Conservation (phyloP, 2,888 invertebrate genomes). For the Tenthredo amoena region DNA sequence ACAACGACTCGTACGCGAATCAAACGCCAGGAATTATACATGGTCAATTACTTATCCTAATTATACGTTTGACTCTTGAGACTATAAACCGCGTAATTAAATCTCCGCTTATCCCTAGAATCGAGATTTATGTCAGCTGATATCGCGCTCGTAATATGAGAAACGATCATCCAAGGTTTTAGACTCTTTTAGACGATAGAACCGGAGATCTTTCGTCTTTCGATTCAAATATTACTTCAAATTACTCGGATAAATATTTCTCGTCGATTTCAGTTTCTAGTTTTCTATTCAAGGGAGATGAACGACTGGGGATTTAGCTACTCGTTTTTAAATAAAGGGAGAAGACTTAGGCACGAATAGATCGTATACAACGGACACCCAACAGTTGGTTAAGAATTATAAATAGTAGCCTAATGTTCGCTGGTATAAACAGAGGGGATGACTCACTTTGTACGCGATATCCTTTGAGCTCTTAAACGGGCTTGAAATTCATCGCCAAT, state of each 20-base stretch:
- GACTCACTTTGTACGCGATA: constrained; percentile 50
- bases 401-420: constrained; percentile 33
- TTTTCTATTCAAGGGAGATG: neutral
- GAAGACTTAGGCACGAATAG: neutral
- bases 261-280: neutral
- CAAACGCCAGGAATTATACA: neutral
- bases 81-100: neutral
- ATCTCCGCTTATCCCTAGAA: neutral
- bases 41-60: neutral
- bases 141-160: neutral
- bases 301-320: neutral
- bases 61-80: neutral
- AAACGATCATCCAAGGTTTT: neutral
- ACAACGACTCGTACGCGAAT: neutral
- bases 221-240: neutral
- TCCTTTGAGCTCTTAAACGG: constrained; percentile 41
- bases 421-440: neutral
- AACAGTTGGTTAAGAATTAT: constrained; percentile 39
- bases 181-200: neutral
- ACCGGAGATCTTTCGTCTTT: neutral
- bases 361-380: neutral
- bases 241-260: neutral
- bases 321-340: neutral
- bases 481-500: constrained; percentile 44
- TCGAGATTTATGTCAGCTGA: constrained; percentile 2